Base-by-base conservation (phyloP, 64 coral and sea anemone species). In the Hydrozoanthus tunicans region DNA sequence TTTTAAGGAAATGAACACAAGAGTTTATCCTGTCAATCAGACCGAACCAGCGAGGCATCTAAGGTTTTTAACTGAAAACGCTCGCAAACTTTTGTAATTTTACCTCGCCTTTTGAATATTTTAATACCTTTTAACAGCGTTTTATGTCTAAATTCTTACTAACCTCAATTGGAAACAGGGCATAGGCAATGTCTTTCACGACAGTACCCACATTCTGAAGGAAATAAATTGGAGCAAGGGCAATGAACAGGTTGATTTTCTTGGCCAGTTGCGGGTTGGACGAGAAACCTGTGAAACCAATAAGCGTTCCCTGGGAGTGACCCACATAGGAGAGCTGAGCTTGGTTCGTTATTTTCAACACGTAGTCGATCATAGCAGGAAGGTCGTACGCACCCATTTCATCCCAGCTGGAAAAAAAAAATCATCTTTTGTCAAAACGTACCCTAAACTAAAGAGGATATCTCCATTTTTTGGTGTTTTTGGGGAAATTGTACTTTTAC, bases 371-470 rank as follows among this genome's bases (percentile, higher is more conserved):
- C 81, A 84, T 85, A 7, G 55, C 66, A 7, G 67, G 66, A 7
- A 73, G 67, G 55, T 86, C 83, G 83, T 57, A 73, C 14, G n/a
- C 55, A 57, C 65, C 83, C 83, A 86, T 86, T 55, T 86, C 83
- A 59, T 86, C 83, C 43, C 43, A 70, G 20, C 64, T 86, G 17
- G 0, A 26, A 51, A 10, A 76, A 43, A 43, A 43, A 43, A 43
- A 43, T 43, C 32, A 43, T 43, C 32, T 43, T 43, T 43, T 43
- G 32, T 43, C 32, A 43, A 43, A 43, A 43, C 32, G 32, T 43
- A 43, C 2, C 2, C 32, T 43, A 43, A 43, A 43, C 32, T 43
- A 43, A 43, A 43, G 32, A 43, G 32, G 32, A 43, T 43, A 43
- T 43, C 32, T 43, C 32, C 32, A 43, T 43, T 43, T 43, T 2